Evolutionary conservation across 92 coral and sea anemone species (phyloP).

Genomic region (Epizoanthus stellaris): DNA sequence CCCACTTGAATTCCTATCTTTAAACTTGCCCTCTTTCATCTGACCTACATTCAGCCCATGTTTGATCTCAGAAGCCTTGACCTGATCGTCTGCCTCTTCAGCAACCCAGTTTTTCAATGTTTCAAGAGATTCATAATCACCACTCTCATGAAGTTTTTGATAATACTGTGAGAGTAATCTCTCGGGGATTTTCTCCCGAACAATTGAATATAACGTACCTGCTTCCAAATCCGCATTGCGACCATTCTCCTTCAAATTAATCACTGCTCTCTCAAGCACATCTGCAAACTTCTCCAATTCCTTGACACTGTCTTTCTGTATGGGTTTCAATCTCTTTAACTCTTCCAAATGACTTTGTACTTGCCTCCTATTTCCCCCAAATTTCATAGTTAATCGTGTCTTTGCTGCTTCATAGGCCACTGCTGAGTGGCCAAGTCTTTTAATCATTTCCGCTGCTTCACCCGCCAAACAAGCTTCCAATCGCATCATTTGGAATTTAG

Average conservation of each 20-base stretch:
- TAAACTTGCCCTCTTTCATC: constrained; percentile 16
- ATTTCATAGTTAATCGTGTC: constrained; percentile 49
- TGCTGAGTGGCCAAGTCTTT: constrained; percentile 65
- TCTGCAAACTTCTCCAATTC: too few relatives aligned
- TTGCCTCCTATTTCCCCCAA: constrained; percentile 68
- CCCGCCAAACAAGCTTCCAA: constrained; percentile 62
- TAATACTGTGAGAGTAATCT: constrained; percentile 27
- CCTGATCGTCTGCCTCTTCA: constrained; percentile 48
- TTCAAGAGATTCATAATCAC: constrained; percentile 17
- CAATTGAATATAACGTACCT: constrained; percentile 38
- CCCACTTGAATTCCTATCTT: background rate
- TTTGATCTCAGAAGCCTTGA: constrained; percentile 30
- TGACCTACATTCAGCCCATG: constrained; percentile 47
- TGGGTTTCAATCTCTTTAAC: too few relatives aligned
- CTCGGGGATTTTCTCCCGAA: constrained; percentile 48
- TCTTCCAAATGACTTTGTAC: constrained; percentile 64
- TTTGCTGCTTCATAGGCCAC: constrained; percentile 62
- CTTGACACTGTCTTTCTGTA: too few relatives aligned
- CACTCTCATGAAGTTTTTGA: constrained; percentile 5
- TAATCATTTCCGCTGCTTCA: constrained; percentile 65
- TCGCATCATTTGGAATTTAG: constrained; percentile 71
- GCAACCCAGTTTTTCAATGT: constrained; percentile 43
- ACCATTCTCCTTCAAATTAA: too few relatives aligned
- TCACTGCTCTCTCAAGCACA: too few relatives aligned
- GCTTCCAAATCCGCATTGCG: too few relatives aligned